Conservation (phyloP, 1,140 invertebrate genomes). For the Varroa destructor region DNA sequence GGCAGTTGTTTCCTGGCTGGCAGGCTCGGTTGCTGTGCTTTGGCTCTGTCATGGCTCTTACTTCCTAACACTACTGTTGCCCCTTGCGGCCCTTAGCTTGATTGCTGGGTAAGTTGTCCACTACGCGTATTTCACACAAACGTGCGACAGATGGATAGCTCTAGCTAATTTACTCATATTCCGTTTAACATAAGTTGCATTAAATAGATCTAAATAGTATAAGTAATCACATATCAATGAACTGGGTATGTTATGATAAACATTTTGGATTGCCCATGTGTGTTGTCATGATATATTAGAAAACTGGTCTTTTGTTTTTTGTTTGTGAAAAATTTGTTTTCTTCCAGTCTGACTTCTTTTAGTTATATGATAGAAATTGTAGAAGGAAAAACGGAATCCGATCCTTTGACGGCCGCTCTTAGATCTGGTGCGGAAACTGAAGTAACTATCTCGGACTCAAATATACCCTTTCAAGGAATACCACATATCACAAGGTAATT, state of each 20-base stretch:
- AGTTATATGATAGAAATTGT: conserved; percentile 6
- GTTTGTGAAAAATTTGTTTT: background rate
- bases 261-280: no score
- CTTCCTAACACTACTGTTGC: background rate
- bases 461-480: conserved; percentile 15
- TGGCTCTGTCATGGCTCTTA: conserved; percentile 15
- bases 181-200: no score
- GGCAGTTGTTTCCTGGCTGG: conserved; percentile 16
- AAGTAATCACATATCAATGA: no score
- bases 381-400: background rate
- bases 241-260: no score
- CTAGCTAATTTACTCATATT: no score
- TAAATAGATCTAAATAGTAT: no score
- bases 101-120: conserved; percentile 8
- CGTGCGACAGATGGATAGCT: no score
- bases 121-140: background rate
- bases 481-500: conserved; percentile 15
- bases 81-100: background rate
- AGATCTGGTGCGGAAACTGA: no score
- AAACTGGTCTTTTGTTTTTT: background rate
- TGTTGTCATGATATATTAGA: no score
- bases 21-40: conserved; percentile 1
- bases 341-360: background rate
- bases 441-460: background rate
- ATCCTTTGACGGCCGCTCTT: conserved; percentile 11